A percentile compares a stretch with the other conserved stretches of the same genome.
These are phyloP conservation scores for Altica lythri DNA, from an alignment of 2,888 invertebrate genomes.

Conservation along the genomic window DNA sequence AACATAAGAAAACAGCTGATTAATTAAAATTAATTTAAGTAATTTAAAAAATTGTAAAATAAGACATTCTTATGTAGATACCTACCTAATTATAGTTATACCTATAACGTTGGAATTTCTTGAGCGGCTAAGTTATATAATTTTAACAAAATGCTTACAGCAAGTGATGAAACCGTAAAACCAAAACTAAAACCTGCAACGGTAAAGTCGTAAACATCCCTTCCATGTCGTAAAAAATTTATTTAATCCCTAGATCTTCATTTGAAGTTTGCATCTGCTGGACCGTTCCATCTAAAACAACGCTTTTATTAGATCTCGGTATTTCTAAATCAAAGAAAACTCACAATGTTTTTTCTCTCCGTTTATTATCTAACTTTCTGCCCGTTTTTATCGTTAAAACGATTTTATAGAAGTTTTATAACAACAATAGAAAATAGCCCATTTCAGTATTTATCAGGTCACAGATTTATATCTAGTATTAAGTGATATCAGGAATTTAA, in stretches of 20 bases:
- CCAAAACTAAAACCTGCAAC: not conserved
- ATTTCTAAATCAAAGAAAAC: slow-evolving; percentile 2
- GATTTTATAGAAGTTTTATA: not conserved
- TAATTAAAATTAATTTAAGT: no score
- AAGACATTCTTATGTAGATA: no score
- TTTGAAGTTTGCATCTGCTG: not conserved
- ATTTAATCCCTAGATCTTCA: slow-evolving; percentile 1
- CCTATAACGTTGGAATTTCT: no score
- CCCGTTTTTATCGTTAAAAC: not conserved
- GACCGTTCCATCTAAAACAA: not conserved
- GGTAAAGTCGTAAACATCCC: slow-evolving; percentile 1
- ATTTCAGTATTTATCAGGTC: not conserved
- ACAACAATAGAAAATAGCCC: not conserved
- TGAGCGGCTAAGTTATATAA: no score
- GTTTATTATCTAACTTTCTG: not conserved
- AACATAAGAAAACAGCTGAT: no score
- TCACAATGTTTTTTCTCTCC: not conserved
- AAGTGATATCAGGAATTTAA: no score
- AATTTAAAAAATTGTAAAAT: no score
- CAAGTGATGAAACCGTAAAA: not conserved
- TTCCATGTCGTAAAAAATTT: slow-evolving; percentile 1
- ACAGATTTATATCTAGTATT: not conserved
- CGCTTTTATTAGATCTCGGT: slow-evolving; percentile 1
- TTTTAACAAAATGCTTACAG: not conserved
- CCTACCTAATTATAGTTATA: no score